phyloP scores from a whole-genome alignment of 92 coral and sea anemone species.

The Palythoa caribaeorum region DNA sequence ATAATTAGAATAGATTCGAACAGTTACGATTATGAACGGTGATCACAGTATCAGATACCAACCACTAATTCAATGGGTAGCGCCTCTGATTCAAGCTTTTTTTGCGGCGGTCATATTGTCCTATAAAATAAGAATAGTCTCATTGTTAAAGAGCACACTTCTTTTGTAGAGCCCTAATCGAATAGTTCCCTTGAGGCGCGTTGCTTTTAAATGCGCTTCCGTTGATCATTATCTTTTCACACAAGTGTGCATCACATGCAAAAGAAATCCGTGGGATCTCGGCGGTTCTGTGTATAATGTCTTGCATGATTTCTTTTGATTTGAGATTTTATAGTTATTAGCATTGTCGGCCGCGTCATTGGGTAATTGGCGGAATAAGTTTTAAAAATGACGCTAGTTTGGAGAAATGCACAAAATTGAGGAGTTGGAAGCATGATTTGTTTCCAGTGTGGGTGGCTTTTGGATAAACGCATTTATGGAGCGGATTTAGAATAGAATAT shows the following conservation, averaged over 20 bases:
- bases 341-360: slow-evolving; percentile 4
- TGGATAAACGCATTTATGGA: background rate
- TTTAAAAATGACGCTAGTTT: slow-evolving; percentile 13
- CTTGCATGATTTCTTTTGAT: slow-evolving; percentile 30
- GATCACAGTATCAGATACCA: background rate
- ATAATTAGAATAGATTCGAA: background rate
- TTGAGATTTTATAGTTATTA: background rate
- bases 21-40: background rate
- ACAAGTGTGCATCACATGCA: background rate
- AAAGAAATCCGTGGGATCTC: slow-evolving; percentile 6
- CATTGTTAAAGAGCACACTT: slow-evolving; percentile 37
- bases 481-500: background rate
- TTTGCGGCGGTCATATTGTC: slow-evolving; percentile 34
- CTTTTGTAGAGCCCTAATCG: slow-evolving; percentile 38
- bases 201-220: slow-evolving; percentile 12
- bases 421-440: background rate
- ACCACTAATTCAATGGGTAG: background rate
- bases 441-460: slow-evolving; percentile 23
- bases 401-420: background rate
- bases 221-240: slow-evolving; percentile 34
- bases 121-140: background rate
- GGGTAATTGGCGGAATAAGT: background rate
- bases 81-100: background rate
- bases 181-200: slow-evolving; percentile 33
- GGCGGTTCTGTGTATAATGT: slow-evolving; percentile 26